Base-by-base conservation (phyloP, 1,140 invertebrate species). In the Drosophila bifasciata region DNA sequence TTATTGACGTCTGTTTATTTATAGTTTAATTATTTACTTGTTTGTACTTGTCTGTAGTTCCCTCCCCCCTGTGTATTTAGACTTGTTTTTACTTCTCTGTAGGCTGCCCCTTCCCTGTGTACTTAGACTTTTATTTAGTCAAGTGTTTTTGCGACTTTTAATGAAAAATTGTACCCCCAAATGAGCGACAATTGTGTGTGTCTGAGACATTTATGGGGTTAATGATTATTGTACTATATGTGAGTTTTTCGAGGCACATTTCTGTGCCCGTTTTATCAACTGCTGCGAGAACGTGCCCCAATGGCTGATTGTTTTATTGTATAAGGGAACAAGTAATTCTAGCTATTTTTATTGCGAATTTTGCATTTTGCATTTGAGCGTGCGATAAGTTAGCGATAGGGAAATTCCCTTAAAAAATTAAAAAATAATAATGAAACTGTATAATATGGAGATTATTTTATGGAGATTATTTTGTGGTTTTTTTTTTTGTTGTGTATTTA, bases 11-110 rank as follows among this genome's bases (percentile, higher is more conserved):
- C 66, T 68, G 66, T 68, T 68, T 68, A 68, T 68, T 68, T 68
- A 68, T 68, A 56, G 66, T 68, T 68, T 68, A 68, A 68, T 68
- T 68, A 56, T 68, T 68, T 36, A 36, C 66, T 44, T 48, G 66
- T 48, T 64, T 61, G 48, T 19, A n/a, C 25, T 23, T 23, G 23
- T 7, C 49, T 46, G 32, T 13, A 13, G 11, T 13, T n/a, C n/a
- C n/a, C n/a, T n/a, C n/a, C 11, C 32, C 3, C 11, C 32, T 13
- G 23, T n/a, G n/a, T n/a, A n/a, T n/a, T n/a, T n/a, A n/a, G n/a
- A n/a, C n/a, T n/a, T n/a, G n/a, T n/a, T n/a, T n/a, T n/a, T n/a
- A n/a, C n/a, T n/a, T n/a, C n/a, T n/a, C n/a, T n/a, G n/a, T n/a
- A n/a, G n/a, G n/a, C n/a, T n/a, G n/a, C n/a, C n/a, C n/a, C n/a